Base-by-base conservation (phyloP, 1,140 invertebrate genomes). In the Drosophila bocqueti region DNA sequence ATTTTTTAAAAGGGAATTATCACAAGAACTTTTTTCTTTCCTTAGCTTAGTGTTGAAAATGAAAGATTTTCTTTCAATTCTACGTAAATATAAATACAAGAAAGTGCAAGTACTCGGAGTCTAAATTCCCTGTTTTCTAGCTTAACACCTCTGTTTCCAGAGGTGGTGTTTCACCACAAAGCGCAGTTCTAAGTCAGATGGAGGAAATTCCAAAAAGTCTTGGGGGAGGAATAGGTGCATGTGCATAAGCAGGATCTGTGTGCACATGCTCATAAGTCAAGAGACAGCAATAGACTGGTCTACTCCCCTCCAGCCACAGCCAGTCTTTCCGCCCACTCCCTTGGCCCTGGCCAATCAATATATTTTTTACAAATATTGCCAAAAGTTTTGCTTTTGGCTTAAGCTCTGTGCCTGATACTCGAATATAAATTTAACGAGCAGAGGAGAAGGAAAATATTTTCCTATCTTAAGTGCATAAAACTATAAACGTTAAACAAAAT, bases 401-500 rank as follows among this genome's bases (percentile, higher is more conserved):
- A 74, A 58, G 73, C 74, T 62, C 71, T 63, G 69, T 61, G 79
- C 77, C 73, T 67, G 74, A 58, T 76, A 76, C 61, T 66, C 47
- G 64, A 77, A 61, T 77, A 77, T 77, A 77, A 77, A 77, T 77
- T 77, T 77, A 67, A 68, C 54, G 34, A 55, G 52, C 55, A 60
- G 69, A 43, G 31, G 69, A 60, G 67, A 77, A 84, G 72, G 83
- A 82, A 89, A 83, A 90, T 89, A 90, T 89, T 90, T 90, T 90
- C 43, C 78, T 79, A 82, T 90, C 85, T 85, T 89, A 89, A 89
- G 85, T 89, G 85, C 81, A 90, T 90, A 90, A 90, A 90, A 90
- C 85, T 90, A 90, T 90, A 90, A 85, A 84, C 85, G 85, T 90
- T 90, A 90, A 90, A 90, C 85, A 90, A 90, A 90, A 90, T 89